phyloP scores from a whole-genome alignment of 2,113 vertebrate species.

The Limanda limanda region DNA sequence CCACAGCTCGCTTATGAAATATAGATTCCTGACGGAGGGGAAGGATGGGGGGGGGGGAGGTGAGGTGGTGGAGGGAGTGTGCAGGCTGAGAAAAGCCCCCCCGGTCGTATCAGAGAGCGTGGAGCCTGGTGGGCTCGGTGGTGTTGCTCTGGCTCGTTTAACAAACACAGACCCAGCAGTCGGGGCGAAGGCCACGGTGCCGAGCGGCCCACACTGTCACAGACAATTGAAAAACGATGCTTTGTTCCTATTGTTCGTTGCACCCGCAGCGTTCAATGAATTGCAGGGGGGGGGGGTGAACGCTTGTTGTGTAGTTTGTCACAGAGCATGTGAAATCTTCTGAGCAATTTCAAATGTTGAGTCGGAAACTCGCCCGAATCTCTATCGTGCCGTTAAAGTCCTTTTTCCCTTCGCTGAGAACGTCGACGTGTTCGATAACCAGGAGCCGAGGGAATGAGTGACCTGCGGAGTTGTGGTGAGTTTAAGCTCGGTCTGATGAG shows the following conservation, averaged over 20 bases:
- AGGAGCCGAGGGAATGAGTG: constrained; percentile 12
- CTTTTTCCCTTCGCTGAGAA: not conserved
- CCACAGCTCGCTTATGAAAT: constrained; percentile 86
- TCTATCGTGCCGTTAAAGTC: not conserved
- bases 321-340: constrained; percentile 25
- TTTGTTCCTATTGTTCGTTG: constrained; percentile 68
- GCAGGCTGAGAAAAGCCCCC: constrained; percentile 78
- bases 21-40: constrained; percentile 83
- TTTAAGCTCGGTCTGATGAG: constrained; percentile 32
- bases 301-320: constrained; percentile 52
- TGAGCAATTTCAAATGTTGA: constrained; percentile 18
- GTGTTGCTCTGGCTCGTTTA: constrained; percentile 74
- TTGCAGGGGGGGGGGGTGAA: constrained; percentile 43
- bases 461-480: not conserved
- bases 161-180: constrained; percentile 70
- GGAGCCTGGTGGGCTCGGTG: constrained; percentile 68
- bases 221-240: constrained; percentile 66
- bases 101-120: constrained; percentile 67
- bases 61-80: constrained; percentile 59
- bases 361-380: not conserved
- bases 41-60: constrained; percentile 58
- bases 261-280: constrained; percentile 58
- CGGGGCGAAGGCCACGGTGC: constrained; percentile 59
- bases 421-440: not conserved
- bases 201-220: constrained; percentile 64